Base-by-base conservation (phyloP, 2,888 invertebrate species). In the Eristalinus aeneus region DNA sequence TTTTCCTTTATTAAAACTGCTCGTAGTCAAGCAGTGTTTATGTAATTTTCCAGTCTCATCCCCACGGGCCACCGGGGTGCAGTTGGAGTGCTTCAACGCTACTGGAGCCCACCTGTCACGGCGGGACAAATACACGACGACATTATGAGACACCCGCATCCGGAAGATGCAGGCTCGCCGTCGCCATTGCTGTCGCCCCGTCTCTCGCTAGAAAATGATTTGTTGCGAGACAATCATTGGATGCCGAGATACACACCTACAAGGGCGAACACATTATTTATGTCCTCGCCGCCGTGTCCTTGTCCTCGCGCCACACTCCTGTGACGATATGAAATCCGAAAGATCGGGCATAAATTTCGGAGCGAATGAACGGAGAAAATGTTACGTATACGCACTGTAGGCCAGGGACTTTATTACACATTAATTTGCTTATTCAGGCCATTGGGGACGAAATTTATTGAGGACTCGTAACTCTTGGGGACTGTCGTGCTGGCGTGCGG, bases 1-100 rank as follows among this genome's bases (percentile, higher is more conserved):
- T 85, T 76, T 72, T 11, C 75, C 85, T 85, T 85, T 80, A 85
- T 80, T 80, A 85, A 80, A 85, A 85, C 85, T 71, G 61, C 46
- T 75, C 31, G 65, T 61, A 80, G 84, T 80, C 84, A 84, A 76
- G 71, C 75, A 71, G 80, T 76, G 80, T 85, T 76, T 80, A 73
- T 72, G 75, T 76, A 80, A 80, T 80, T 74, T 56, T 22, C 69
- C 71, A 56, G 46, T 46, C 46, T n/a, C 16, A 11, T 16, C 39
- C 39, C 5, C 4, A 6, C 6, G 34, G 34, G 34, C 1, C 34
- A 10, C 34, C 9, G 34, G 34, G 34, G 16, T n/a, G 16, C 46
- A 16, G 46, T 46, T 46, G 46, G 16, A 46, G 46, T 46, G 46
- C 27, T 5, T 46, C 46, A 6, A 8, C 16, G 16, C 0, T 6